Percentiles rank a stretch among this genome's conserved stretches.
These are phyloP conservation scores for Pseudomyrmex gracilis DNA, from an alignment of 1,140 invertebrate species.

Conservation along the genomic window DNA sequence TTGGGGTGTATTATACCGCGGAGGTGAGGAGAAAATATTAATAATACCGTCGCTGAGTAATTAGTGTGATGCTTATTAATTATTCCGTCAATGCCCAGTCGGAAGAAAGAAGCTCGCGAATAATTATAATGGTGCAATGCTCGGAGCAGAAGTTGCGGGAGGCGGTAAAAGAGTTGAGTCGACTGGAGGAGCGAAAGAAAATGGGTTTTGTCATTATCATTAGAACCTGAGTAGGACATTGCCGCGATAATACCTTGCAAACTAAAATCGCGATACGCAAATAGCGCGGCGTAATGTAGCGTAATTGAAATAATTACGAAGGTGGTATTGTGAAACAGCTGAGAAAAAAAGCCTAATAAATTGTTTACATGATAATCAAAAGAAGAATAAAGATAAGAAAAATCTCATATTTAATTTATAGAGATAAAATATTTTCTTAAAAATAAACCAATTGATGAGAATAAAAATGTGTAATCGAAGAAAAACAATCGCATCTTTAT, in stretches of 20 bases:
- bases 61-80: constrained; percentile 60
- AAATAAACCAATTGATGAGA: no score
- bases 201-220: constrained; percentile 59
- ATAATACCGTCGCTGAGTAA: constrained; percentile 54
- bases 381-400: no score
- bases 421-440: no score
- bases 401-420: no score
- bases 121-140: constrained; percentile 47
- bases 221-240: constrained; percentile 3
- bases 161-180: constrained; percentile 35
- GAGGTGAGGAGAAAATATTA: constrained; percentile 49
- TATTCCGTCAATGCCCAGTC: constrained; percentile 55
- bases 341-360: constrained; percentile 23
- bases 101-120: constrained; percentile 37
- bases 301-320: constrained; percentile 34
- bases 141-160: constrained; percentile 22
- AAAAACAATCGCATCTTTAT: constrained; percentile 32
- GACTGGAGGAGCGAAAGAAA: constrained; percentile 51
- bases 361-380: neutral
- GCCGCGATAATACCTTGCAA: constrained; percentile 33
- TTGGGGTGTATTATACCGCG: constrained; percentile 40
- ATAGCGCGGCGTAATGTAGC: neutral
- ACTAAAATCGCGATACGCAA: constrained; percentile 31
- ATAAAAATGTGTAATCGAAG: neutral
- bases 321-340: neutral